Evolutionary conservation across 2,113 vertebrate genomes (phyloP).

Genomic region (Lepisosteus osseus): DNA sequence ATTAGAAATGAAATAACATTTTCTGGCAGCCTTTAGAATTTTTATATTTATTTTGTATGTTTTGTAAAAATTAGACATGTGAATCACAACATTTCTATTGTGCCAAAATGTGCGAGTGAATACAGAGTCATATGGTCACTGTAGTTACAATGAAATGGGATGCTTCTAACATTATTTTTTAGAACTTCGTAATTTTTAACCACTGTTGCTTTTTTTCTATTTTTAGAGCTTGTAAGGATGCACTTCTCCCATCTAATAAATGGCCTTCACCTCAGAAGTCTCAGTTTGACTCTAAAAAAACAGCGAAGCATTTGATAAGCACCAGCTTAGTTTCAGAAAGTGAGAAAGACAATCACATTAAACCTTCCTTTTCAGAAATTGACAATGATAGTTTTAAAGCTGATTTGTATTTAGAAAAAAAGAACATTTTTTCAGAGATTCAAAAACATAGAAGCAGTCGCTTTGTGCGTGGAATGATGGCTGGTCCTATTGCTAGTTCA

Average conservation of each 20-base stretch:
- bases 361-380: conserved; percentile 23
- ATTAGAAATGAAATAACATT: too few species aligned
- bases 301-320: conserved; percentile 12
- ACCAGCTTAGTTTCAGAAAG: conserved; percentile 17
- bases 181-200: too few species aligned
- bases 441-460: conserved; percentile 61
- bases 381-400: conserved; percentile 34
- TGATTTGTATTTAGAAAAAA: conserved; percentile 39
- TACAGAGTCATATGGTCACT: too few species aligned
- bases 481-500: conserved; percentile 65
- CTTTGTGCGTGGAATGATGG: conserved; percentile 73
- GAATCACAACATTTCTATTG: too few species aligned
- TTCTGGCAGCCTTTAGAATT: too few species aligned
- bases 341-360: conserved; percentile 38
- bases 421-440: conserved; percentile 48
- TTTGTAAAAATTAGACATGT: too few species aligned
- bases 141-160: too few species aligned
- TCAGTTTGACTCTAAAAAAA: conserved; percentile 36
- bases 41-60: too few species aligned
- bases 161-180: too few species aligned
- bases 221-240: conserved; percentile 48
- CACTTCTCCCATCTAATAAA: conserved; percentile 34
- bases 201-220: not conserved
- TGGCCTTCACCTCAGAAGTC: conserved; percentile 38
- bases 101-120: too few species aligned